phyloP scores from a whole-genome alignment of 2,888 invertebrate species.

The Lepidochitona cinerea region DNA sequence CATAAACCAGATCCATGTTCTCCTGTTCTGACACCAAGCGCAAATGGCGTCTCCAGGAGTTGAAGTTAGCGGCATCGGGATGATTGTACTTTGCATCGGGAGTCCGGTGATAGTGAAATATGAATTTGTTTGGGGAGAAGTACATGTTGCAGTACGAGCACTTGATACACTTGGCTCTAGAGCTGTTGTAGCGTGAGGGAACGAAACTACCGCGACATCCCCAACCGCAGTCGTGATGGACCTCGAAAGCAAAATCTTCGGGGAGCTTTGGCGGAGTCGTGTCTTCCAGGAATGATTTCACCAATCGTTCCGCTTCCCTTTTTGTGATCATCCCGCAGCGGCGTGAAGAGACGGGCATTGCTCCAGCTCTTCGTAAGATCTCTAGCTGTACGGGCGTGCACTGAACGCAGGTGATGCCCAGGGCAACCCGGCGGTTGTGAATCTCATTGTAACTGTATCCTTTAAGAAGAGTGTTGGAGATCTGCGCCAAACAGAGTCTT shows the following conservation, averaged over 20 bases:
- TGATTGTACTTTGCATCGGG: constrained; percentile 80
- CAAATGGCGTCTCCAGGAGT: constrained; percentile 97
- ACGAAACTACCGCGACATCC: constrained; percentile 82
- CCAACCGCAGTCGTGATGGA: constrained; percentile 96
- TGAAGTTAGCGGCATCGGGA: constrained; percentile 98
- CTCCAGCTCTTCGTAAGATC: constrained; percentile 87
- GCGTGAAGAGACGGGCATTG: constrained; percentile 70
- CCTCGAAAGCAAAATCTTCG: constrained; percentile 95
- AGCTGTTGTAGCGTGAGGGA: constrained; percentile 75
- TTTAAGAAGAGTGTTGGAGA: constrained; percentile 94
- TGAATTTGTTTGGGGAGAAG: constrained; percentile 99
- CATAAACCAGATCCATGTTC: constrained; percentile 73
- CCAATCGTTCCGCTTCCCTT: constrained; percentile 89
- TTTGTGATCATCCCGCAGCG: constrained; percentile 90
- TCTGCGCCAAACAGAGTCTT: constrained; percentile 94
- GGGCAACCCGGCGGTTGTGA: constrained; percentile 88
- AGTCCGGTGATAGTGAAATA: constrained; percentile 92
- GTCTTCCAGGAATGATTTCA: constrained; percentile 93
- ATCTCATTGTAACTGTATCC: constrained; percentile 99
- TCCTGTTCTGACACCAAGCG: constrained; percentile 78
- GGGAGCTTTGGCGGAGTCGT: constrained; percentile 78
- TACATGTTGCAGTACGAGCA: constrained; percentile 94
- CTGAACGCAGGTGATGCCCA: constrained; percentile 89
- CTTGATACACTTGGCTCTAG: constrained; percentile 96
- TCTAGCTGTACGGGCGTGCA: constrained; percentile 98